Evolutionary conservation across 2,888 invertebrate species (phyloP), one percentile per base, ranked within the genome.

Genomic region (Troides oblongomaculatus): DNA sequence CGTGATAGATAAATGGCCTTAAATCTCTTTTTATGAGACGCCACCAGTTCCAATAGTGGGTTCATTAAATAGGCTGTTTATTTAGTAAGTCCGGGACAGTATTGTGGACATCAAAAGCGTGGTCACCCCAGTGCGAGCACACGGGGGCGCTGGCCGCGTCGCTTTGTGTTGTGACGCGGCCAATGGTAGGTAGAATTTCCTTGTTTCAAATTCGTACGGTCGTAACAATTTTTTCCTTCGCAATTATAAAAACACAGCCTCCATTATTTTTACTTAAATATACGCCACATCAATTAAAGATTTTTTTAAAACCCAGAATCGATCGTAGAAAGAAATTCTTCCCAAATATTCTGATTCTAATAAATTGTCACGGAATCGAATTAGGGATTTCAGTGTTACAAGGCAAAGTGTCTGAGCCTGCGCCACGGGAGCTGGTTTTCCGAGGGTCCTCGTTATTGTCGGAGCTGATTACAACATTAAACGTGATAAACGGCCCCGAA

Each of bases 71-170:
- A 3, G 46, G 46, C 4, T 46, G 2, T 46, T 46, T 62, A n/a
- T 23, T 58, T 58, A 7, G 7, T 58, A 5, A 5, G 0, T 17
- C 4, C 7, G n/a, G 25, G 23, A 59, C 43, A 46, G 25, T 59
- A 23, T 46, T 18, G 10, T 12, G 7, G 23, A 59, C 5, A 53
- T 1, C 1, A 46, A 0, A 61, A 61, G 50, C 14, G 2, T 66
- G 46, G 66, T 53, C 64, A 63, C 63, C 60, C 66, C 62, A 66
- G n/a, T 23, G 23, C 8, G 74, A 74, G 73, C 76, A 75, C 73
- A 73, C 72, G 81, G 78, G 81, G 80, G 77, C 81, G 81, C 79
- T 82, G 85, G 83, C 85, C 84, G 79, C 77, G 75, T 74, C 80
- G 80, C 62, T 66, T 69, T 69, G 71, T 72, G 73, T 72, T 73